Evolutionary conservation across 2,888 invertebrate genomes (phyloP), one percentile per base, ranked within the genome.

Genomic region (Coelinius sp.): DNA sequence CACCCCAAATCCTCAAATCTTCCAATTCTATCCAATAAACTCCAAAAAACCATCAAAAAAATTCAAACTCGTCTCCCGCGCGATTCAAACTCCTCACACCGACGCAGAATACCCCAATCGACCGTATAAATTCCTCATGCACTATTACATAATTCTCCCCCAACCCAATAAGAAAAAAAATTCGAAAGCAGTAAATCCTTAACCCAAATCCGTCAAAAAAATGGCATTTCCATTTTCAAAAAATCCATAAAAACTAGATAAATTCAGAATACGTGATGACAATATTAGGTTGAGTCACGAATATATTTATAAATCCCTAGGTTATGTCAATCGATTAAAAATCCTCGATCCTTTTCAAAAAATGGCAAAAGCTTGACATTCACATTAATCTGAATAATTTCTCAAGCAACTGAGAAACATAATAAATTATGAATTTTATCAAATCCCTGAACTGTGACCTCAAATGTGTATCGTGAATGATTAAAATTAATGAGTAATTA

Each of bases 301-400:
- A 17, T 38, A 49, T 31, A 52, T 38, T 12, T 10, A 24, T 35
- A 25, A n/a, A n/a, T n/a, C n/a, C 27, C 38, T 62, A 71, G 71
- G 71, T 71, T 71, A 71, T 67, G 71, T 71, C 62, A 66, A 49
- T 41, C 24, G n/a, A 25, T 25, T 7, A 17, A 24, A 41, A 49
- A 44, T 46, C 59, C 22, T 31, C 17, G 8, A 59, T 31, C 17
- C 25, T 10, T 17, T 8, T 8, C 7, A 31, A 35, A 59, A 25
- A 10, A 59, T 59, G 59, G 31, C 59, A 59, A 17, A 35, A 59
- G 31, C 59, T 14, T 22, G 25, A 56, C 10, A 25, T 35, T 22
- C 17, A 22, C 52, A 62, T n/a, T 14, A 22, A 25, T n/a, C 2
- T 38, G 10, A 53, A 31, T 41, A 25, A 14, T 14, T 27, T 22